These are phyloP conservation scores for Eupeodes luniger DNA, from an alignment of 2,888 invertebrate species.

Conservation along the genomic window DNA sequence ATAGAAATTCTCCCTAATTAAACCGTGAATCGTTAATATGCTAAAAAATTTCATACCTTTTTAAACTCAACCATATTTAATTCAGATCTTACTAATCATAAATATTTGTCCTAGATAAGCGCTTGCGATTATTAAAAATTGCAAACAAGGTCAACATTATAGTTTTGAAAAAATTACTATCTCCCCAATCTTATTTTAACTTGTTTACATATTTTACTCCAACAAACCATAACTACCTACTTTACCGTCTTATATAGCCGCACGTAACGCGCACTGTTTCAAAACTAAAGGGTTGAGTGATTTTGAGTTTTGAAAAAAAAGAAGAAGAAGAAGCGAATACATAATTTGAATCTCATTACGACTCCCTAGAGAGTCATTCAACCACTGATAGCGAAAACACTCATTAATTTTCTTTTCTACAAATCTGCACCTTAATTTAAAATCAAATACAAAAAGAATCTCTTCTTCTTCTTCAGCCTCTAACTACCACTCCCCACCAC, in stretches of 20 bases:
- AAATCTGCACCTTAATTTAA: slow-evolving; percentile 64
- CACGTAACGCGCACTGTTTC: background rate
- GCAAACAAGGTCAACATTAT: slow-evolving; percentile 15
- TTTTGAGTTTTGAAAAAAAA: background rate
- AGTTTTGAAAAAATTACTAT: background rate
- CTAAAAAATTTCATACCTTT: too few species aligned
- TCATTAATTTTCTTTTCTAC: slow-evolving; percentile 63
- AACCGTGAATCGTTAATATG: too few species aligned
- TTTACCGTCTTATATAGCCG: background rate
- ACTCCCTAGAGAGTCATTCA: slow-evolving; percentile 53
- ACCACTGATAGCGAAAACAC: slow-evolving; percentile 63
- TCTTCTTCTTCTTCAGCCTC: background rate
- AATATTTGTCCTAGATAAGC: slow-evolving; percentile 29
- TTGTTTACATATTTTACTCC: background rate
- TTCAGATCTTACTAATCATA: background rate
- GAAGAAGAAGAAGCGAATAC: slow-evolving; percentile 13
- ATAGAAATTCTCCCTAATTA: too few species aligned
- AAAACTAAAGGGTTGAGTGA: slow-evolving; percentile 42
- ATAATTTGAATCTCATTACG: slow-evolving; percentile 49
- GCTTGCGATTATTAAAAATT: background rate
- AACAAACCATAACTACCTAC: slow-evolving; percentile 26
- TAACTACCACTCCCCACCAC: too few species aligned
- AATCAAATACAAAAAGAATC: slow-evolving; percentile 29
- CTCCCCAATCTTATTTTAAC: background rate
- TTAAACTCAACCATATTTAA: too few species aligned